A percentile compares a stretch with the other conserved stretches of the same genome.
These are phyloP conservation scores for Dioctria rufipes DNA, from an alignment of 2,888 invertebrate species.

Conservation along the genomic window DNA sequence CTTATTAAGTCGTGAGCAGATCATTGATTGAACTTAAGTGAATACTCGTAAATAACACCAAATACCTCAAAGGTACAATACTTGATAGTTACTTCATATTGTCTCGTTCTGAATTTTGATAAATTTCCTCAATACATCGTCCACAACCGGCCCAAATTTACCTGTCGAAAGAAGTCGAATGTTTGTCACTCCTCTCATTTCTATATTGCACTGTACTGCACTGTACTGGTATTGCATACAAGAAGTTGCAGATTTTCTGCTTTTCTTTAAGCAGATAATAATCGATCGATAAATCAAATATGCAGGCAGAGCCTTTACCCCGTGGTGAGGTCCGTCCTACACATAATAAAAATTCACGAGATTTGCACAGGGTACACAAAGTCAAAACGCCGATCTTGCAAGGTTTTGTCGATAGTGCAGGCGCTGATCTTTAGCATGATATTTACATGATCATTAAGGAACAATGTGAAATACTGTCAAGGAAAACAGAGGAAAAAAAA, in stretches of 20 bases:
- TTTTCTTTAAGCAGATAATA: constrained; percentile 31
- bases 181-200: constrained; percentile 4
- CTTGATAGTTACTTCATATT: constrained; percentile 1
- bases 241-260: constrained; percentile 32
- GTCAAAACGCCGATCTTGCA: constrained; percentile 28
- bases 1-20: constrained; percentile 5
- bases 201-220: constrained; percentile 8
- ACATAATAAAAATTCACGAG: constrained; percentile 27
- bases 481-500: constrained; percentile 12
- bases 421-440: constrained; percentile 52
- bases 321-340: constrained; percentile 52
- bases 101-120: constrained; percentile 43
- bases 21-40: constrained; percentile 11
- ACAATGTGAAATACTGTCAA: constrained; percentile 38
- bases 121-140: neutral
- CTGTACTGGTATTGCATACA: neutral
- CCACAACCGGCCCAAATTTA: constrained; percentile 10
- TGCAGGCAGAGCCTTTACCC: constrained; percentile 35
- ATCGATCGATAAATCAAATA: constrained; percentile 53
- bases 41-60: constrained; percentile 39
- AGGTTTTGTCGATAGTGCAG: constrained; percentile 36
- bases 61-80: constrained; percentile 4
- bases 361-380: constrained; percentile 32
- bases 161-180: neutral
- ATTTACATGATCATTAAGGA: constrained; percentile 53